phyloP scores from a whole-genome alignment of 2,113 vertebrate genomes.

The Anguilla rostrata region DNA sequence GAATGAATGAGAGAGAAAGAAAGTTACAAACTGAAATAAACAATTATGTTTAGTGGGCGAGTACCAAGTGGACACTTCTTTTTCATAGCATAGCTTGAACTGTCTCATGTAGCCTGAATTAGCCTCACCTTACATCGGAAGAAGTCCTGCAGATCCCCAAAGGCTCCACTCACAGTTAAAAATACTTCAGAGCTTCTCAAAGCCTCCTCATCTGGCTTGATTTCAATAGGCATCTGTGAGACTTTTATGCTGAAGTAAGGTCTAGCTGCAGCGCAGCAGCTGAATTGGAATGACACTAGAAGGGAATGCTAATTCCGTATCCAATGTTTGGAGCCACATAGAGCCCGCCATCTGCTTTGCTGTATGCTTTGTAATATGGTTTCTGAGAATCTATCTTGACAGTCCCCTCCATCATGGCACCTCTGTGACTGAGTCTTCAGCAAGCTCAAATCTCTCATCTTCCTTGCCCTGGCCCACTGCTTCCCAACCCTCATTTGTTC shows the following conservation, averaged over 20 bases:
- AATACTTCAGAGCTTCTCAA: slow-evolving; percentile 2
- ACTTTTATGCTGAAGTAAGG: slow-evolving; percentile 7
- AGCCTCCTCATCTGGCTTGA: neutral
- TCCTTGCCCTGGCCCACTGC: slow-evolving; percentile 18
- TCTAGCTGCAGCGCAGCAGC: neutral
- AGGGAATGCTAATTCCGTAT: slow-evolving; percentile 32
- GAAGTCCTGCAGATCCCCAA: neutral
- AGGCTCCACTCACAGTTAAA: neutral
- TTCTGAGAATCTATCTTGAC: slow-evolving; percentile 35
- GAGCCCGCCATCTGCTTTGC: slow-evolving; percentile 18
- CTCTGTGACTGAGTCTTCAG: slow-evolving; percentile 35
- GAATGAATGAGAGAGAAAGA: neutral
- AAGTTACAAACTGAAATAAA: slow-evolving; percentile 15
- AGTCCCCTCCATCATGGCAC: slow-evolving; percentile 40
- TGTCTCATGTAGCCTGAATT: neutral
- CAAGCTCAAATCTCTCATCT: slow-evolving; percentile 5
- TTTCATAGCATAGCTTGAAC: neutral
- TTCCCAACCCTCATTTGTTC: slow-evolving; percentile 14
- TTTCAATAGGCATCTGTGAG: neutral
- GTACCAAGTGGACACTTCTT: neutral
- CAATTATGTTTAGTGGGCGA: neutral
- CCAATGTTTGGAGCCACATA: slow-evolving; percentile 34
- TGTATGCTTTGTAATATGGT: slow-evolving; percentile 27
- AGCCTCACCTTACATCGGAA: neutral
- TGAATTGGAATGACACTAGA: neutral